phyloP scores from a whole-genome alignment of 2,113 vertebrate genomes.

The Ailurus styani region DNA sequence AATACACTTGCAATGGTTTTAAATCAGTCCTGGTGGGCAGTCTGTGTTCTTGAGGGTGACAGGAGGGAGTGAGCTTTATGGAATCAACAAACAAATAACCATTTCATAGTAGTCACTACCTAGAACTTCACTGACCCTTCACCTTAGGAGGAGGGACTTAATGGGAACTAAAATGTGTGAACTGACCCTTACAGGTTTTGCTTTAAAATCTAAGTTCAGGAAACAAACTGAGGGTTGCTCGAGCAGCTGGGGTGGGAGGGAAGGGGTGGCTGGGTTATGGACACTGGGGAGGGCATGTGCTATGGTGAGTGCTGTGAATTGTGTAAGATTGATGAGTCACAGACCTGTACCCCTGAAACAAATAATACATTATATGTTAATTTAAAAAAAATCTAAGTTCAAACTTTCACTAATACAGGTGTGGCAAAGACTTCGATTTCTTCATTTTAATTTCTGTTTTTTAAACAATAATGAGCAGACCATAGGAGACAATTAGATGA shows the following conservation, averaged over 20 bases:
- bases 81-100: background rate
- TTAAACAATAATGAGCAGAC: background rate
- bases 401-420: background rate
- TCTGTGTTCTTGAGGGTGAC: background rate
- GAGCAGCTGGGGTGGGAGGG: no score
- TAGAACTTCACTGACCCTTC: background rate
- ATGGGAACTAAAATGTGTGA: background rate
- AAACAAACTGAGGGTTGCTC: no score
- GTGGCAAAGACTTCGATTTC: background rate
- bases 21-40: background rate
- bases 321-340: no score
- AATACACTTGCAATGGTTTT: background rate
- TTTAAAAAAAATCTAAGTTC: background rate
- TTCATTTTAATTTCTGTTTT: background rate
- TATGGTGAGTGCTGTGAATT: no score
- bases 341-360: no score
- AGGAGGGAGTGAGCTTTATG: rapidly evolving
- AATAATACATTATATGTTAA: no score
- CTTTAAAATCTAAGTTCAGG: background rate
- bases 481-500: background rate
- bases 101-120: background rate
- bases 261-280: no score
- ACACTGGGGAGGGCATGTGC: no score
- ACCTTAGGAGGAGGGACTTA: background rate
- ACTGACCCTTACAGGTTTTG: background rate